Conservation (phyloP, 2,888 invertebrate species). For the Acanthoscelides obtectus region DNA sequence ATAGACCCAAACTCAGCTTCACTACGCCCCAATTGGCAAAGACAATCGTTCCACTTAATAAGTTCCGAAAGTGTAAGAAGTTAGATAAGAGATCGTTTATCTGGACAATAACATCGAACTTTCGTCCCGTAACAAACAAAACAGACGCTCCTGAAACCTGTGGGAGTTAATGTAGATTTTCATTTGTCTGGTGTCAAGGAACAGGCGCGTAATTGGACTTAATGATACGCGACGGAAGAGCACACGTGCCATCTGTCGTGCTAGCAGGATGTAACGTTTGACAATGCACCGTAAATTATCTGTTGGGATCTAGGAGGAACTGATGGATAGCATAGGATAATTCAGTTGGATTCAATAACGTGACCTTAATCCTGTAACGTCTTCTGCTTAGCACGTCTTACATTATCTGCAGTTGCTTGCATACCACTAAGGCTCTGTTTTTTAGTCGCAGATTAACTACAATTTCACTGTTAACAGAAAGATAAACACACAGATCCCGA, state of each 20-base stretch:
- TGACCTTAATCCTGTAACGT: too few species aligned
- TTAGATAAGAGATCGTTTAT: background rate
- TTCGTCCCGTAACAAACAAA: background rate
- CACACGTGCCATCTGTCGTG: background rate
- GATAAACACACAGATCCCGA: too few species aligned
- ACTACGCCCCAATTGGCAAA: background rate
- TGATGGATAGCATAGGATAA: background rate
- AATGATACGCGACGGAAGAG: background rate
- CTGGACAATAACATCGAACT: background rate
- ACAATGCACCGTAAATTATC: background rate
- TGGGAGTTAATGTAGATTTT: background rate
- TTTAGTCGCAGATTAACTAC: too few species aligned
- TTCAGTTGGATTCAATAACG: too few species aligned
- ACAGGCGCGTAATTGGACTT: background rate
- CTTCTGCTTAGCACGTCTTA: too few species aligned
- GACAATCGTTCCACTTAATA: background rate
- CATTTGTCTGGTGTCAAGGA: background rate
- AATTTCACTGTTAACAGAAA: too few species aligned
- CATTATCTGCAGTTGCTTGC: too few species aligned
- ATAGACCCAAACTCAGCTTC: too few species aligned
- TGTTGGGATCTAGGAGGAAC: background rate
- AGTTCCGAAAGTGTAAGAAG: background rate
- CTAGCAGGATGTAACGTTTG: background rate
- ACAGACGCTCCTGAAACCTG: background rate
- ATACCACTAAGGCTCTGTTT: too few species aligned